Evolutionary conservation across 2,888 invertebrate species (phyloP), one percentile per base, ranked within the genome.

Genomic region (Schizotus pectinicornis): DNA sequence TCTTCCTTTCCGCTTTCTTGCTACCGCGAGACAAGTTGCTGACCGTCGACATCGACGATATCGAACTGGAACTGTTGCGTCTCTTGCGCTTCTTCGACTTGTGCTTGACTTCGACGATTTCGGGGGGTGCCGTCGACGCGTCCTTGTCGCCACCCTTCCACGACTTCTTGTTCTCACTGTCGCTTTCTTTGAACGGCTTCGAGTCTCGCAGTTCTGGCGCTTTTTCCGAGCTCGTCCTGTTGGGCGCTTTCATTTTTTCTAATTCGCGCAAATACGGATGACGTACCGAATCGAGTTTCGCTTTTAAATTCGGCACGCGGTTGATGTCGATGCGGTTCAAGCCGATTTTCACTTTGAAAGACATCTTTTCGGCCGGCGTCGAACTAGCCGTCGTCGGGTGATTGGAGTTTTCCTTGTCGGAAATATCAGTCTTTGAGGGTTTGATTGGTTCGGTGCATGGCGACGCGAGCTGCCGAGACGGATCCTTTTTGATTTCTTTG

Each of bases 281-380:
- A 36, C 51, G 61, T 41, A 32, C 8, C 6, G 46, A 45, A 42
- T 71, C 69, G 22, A 72, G 39, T 13, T 63, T 64, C 57, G 61
- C 63, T 54, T 60, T 68, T 39, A 74, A 50, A 36, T 51, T 56
- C 38, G 69, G 66, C 46, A 70, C 66, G 12, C 52, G 74, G 59
- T 67, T 77, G 9, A 83, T 70, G 54, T 83, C 81, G 38, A 85
- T 73, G 35, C 77, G 77, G 62, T 80, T 81, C 51, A 74, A 56
- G 37, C 69, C 68, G 46, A 76, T 75, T 37, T 66, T 69, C 39
- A 76, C 74, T 39, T 67, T 69, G 11, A 76, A 70, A 61, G 65
- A 53, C 34, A 60, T 32, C 47, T 54, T 37, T 12, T 47, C 45
- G 13, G 22, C 46, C 13, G 22, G 45, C 11, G 30, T 7, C 32